Evolutionary conservation across 1,140 invertebrate genomes (phyloP), one percentile per base, ranked within the genome.

Genomic region (Atta colombica): DNA sequence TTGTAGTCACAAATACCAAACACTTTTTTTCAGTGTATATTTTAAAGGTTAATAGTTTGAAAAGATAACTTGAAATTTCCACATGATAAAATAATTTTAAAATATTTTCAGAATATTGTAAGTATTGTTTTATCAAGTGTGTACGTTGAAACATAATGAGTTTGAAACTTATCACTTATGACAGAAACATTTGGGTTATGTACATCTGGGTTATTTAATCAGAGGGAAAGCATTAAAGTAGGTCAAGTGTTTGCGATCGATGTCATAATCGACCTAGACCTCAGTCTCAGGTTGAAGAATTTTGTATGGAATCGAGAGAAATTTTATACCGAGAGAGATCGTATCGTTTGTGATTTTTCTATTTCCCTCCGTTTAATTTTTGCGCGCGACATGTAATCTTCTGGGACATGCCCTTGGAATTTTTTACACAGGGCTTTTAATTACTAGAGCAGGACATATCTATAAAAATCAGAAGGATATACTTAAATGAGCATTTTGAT

Each of bases 261-360:
- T 21, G 53, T 60, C 16, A 53, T 72, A 72, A 72, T 82, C 78
- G 78, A 82, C 51, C 68, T 58, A 72, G 66, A 45, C 53, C 68
- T 60, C 25, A 51, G 45, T 28, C 28, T 14, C 25, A 21, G 49
- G 82, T 71, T 31, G 58, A 71, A 60, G 60, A 55, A 61, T 77
- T 39, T 58, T 25, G 45, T 85, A 86, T 81, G 77, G 74, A 71
- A 61, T 77, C 69, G 77, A 61, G 21, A 55, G 35, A 86, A 90
- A 90, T 88, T 25, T 25, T 90, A 88, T 68, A 65, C 18, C 31
- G 31, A 61, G 25, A 61, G 85, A 65, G 61, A 58, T 58, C 31
- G 66, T 53, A 39, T 53, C 65, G 78, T 81, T 81, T 71, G 35
- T 68, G 35, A 71, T 61, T 82, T 68, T 58, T 21, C 18, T 31